Base-by-base conservation (phyloP, 2,113 vertebrate species). In the Bubalus kerabau region DNA sequence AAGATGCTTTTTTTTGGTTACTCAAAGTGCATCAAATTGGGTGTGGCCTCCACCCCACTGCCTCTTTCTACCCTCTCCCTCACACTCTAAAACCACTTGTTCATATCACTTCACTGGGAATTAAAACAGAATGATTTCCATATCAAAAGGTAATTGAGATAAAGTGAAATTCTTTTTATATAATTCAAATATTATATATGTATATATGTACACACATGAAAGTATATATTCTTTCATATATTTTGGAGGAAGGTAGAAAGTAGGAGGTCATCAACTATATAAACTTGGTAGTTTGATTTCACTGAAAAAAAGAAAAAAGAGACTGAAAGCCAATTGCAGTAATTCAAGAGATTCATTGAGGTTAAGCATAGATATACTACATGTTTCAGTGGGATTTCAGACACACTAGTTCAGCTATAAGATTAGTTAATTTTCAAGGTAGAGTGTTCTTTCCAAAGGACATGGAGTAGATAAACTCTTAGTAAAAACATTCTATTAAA, bases 161-260 rank as follows among this genome's bases (percentile, higher is more conserved):
- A 3, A 28, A 80, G 3, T 48, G 6, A 12, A 5, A 43, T 40
- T 43, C 7, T 21, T 23, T 62, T 92, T 46, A 78, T 26, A 4
- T 32, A 71, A 96, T 76, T 81, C 32, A 82, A 64, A 95, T 2
- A 32, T 60, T 26, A 16, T 59, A 7, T 57, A 54, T 19, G 3
- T 30, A 36, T n/a, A 9, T 14, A 78, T 6, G 54, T 7, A 57
- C 21, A 81, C 11, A 80, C 32, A 83, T 8, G 19, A 21, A 94
- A 6, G 52, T 26, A 56, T 40, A 83, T 13, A 56, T n/a, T 81
- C 14, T 87, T 88, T 71, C 23, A 91, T 62, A 96, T 87, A 80
- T 84, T 95, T 96, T 87, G 80, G 23, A 94, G 10, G n/a, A 91
- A 93, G 10, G 2, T 90, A 91, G 21, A 93, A 97, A 91, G 50